These are phyloP conservation scores for Diarsia rubi DNA, from an alignment of 2,888 invertebrate species.

Conservation along the genomic window DNA sequence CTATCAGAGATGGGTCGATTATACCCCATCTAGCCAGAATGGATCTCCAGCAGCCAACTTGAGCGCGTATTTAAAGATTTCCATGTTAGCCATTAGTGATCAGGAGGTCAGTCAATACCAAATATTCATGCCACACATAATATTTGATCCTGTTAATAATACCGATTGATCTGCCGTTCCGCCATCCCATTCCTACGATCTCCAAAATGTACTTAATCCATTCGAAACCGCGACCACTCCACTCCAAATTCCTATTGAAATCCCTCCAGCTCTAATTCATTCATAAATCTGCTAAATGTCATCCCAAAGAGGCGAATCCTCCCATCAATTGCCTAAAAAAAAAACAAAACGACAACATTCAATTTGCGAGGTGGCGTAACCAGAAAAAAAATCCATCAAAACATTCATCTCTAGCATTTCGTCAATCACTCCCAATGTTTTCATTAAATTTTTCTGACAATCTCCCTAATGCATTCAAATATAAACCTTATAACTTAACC, in stretches of 20 bases:
- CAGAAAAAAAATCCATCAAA: conserved; percentile 68
- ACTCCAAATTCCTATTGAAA: conserved; percentile 13
- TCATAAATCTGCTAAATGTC: conserved; percentile 59
- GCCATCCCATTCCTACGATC: not conserved
- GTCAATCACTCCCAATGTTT: conserved; percentile 74
- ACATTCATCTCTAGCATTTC: conserved; percentile 70
- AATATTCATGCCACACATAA: not conserved
- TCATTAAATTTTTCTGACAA: conserved; percentile 73
- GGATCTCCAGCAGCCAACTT: no score
- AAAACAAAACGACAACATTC: conserved; percentile 62
- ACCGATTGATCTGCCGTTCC: not conserved
- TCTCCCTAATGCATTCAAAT: conserved; percentile 36
- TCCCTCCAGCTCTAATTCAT: conserved; percentile 49
- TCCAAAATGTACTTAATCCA: not conserved
- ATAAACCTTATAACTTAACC: conserved; percentile 14
- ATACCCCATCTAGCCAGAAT: no score
- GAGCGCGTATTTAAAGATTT: no score
- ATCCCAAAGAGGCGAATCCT: conserved; percentile 50
- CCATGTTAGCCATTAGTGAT: no score
- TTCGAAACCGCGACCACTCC: conserved; percentile 7
- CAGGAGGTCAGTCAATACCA: no score
- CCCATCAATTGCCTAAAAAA: conserved; percentile 54
- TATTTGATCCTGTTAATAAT: no score
- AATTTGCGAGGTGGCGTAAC: conserved; percentile 62
- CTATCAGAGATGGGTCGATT: no score